These are phyloP conservation scores for Aphaenogaster ashmeadi DNA, from an alignment of 1,140 invertebrate genomes.

Conservation along the genomic window DNA sequence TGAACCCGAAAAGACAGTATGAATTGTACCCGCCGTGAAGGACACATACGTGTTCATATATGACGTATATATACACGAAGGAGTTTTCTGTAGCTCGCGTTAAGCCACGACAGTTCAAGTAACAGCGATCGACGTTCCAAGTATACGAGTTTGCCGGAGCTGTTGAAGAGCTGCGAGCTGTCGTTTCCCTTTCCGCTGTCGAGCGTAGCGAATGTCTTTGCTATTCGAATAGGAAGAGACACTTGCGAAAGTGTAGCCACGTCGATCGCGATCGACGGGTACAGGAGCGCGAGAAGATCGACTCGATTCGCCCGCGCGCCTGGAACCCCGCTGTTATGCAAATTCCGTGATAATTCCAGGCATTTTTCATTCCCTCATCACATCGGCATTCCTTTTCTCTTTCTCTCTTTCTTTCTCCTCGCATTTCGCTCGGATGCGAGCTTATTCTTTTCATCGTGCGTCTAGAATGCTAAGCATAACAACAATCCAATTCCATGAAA, in stretches of 20 bases:
- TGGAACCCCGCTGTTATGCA: slow-evolving; percentile 54
- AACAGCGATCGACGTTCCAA: slow-evolving; percentile 37
- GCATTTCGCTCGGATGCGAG: not conserved
- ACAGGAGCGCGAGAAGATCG: slow-evolving; percentile 14
- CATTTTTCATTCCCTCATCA: slow-evolving; percentile 24
- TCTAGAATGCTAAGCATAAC: not conserved
- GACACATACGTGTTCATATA: not conserved
- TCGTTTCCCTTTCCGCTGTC: slow-evolving; percentile 45
- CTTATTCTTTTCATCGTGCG: slow-evolving; percentile 14
- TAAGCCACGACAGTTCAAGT: slow-evolving; percentile 24
- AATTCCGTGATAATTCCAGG: slow-evolving; percentile 57
- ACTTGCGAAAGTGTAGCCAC: slow-evolving; percentile 24
- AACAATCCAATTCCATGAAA: not conserved
- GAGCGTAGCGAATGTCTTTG: slow-evolving; percentile 41
- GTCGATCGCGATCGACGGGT: slow-evolving; percentile 47
- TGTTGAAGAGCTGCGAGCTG: slow-evolving; percentile 2
- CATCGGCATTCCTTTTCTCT: too few species aligned
- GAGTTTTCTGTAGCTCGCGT: not conserved
- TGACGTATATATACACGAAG: not conserved
- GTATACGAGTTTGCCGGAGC: slow-evolving; percentile 2
- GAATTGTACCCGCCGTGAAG: not conserved
- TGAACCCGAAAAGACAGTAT: not conserved
- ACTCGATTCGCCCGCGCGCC: slow-evolving; percentile 3
- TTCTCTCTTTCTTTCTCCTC: not conserved
- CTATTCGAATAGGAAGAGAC: slow-evolving; percentile 33